Evolutionary conservation across 2,113 vertebrate species (phyloP).

Genomic region (Austrofundulus limnaeus): DNA sequence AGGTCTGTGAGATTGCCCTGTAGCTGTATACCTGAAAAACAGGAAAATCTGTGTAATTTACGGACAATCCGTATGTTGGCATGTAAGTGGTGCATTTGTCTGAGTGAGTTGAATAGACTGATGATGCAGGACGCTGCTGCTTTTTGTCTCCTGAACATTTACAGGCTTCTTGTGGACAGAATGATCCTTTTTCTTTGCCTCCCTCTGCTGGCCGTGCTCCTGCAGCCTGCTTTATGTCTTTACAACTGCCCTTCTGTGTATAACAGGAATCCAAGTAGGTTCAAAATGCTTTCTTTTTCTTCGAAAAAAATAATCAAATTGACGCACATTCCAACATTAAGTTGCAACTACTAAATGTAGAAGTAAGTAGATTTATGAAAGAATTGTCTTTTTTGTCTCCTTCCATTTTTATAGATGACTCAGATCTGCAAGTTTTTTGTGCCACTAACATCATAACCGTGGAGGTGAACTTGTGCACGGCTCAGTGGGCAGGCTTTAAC

Average conservation of each 20-base stretch:
- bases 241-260: constrained; percentile 74
- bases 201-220: constrained; percentile 58
- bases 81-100: background rate
- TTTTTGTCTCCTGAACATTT: background rate
- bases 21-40: too few species aligned
- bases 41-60: too few species aligned
- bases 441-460: constrained; percentile 71
- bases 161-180: constrained; percentile 19
- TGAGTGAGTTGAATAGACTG: background rate
- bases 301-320: too few species aligned
- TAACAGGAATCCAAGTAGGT: constrained; percentile 73
- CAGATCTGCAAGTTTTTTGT: constrained; percentile 74
- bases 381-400: too few species aligned
- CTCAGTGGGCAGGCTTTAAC: constrained; percentile 77
- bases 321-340: background rate
- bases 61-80: too few species aligned
- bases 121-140: background rate
- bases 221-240: constrained; percentile 52
- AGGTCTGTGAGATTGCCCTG: too few species aligned
- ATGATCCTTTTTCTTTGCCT: constrained; percentile 59
- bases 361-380: too few species aligned
- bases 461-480: constrained; percentile 80
- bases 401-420: constrained; percentile 60
- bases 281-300: too few species aligned
- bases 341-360: background rate